Conservation (phyloP, 2,888 invertebrate genomes). For the Lamellibrachia columna region DNA sequence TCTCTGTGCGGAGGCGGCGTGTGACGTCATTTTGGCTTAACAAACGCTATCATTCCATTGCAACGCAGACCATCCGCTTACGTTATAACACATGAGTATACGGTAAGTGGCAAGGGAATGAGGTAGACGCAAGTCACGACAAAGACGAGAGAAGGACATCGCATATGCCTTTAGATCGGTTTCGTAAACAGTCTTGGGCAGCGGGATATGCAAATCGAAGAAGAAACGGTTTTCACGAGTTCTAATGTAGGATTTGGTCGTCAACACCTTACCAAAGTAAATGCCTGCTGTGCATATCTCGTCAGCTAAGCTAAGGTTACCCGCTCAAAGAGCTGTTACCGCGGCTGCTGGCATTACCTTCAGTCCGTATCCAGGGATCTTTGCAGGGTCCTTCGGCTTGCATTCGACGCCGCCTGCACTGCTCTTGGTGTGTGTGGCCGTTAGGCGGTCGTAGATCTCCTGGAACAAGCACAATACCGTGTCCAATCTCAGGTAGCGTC, state of each 20-base stretch:
- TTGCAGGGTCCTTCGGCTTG: not conserved
- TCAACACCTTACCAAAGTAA: not conserved
- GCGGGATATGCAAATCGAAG: no score
- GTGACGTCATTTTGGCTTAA: not conserved
- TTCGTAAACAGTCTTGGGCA: no score
- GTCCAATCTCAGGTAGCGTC: not conserved
- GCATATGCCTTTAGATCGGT: no score
- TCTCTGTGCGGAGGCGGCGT: not conserved
- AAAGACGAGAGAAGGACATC: no score
- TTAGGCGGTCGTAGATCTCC: constrained; percentile 24
- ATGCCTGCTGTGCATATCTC: not conserved
- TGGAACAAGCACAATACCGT: not conserved
- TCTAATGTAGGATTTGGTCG: not conserved
- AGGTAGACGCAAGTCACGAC: no score
- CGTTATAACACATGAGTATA: not conserved
- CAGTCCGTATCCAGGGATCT: constrained; percentile 28
- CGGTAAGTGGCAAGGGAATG: no score
- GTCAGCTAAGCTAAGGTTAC: not conserved
- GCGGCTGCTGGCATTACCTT: not conserved
- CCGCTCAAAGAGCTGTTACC: no score
- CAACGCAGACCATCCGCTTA: not conserved
- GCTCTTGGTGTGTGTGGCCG: constrained; percentile 27
- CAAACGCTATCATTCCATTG: not conserved
- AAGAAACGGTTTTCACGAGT: no score
- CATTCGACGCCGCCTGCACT: constrained; percentile 8